Base-by-base conservation (phyloP, 2,113 vertebrate species). In the Elaphurus davidianus region DNA sequence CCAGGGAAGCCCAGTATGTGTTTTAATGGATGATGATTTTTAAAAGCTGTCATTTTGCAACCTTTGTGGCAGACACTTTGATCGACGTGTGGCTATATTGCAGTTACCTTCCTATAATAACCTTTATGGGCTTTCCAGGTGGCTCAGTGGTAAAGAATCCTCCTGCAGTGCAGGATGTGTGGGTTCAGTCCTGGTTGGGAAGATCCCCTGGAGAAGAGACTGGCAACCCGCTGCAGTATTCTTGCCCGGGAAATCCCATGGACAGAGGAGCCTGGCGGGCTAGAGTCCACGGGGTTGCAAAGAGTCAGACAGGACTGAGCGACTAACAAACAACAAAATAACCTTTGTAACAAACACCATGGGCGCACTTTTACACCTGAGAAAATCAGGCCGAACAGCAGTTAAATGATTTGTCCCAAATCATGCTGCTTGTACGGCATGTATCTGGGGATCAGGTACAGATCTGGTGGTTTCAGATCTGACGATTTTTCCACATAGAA, bases 261-360 rank as follows among this genome's bases (percentile, higher is more conserved):
- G 67, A 40, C n/a, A 3, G 67, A 71, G 19, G 67, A 12, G n/a
- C 67, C 67, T 40, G 67, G 5, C 0, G 2, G 67, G n/a, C n/a
- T 71, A 3, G 19, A 6, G 67, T 13, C 67, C 67, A 12, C 6
- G 10, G n/a, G 5, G 67, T 23, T 40, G n/a, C n/a, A 12, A 36
- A 71, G n/a, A 71, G 67, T 23, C 10, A 1, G 19, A 40, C 10
- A 40, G 0, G 5, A 3, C n/a, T 23, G 67, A 74, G n/a, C 0
- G 0, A 40, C 10, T 74, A 12, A 71, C n/a, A 19, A 10, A 5
- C 16, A 11, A 9, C 67, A 12, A 5, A 90, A 25, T 40, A 79
- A 47, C 40, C 57, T 76, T 93, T 52, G 14, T 28, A 57, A 7
- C 8, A 87, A 36, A 5, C 33, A 19, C 25, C 3, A 3, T 12